These are phyloP conservation scores for Dromaius novaehollandiae DNA, from an alignment of 2,113 vertebrate genomes.

Conservation along the genomic window DNA sequence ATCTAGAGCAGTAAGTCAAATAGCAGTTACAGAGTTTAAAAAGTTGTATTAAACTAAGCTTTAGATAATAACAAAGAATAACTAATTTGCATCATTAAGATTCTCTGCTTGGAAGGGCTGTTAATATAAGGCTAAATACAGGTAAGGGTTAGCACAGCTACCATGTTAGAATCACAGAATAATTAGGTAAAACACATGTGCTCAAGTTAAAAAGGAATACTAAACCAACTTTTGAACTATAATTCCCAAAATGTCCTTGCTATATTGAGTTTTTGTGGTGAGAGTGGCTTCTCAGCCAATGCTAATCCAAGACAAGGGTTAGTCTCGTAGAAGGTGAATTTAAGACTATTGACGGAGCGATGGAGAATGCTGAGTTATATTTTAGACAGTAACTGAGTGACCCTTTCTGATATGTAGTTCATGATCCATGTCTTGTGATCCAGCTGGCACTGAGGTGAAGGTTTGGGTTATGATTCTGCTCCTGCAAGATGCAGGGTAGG, in stretches of 20 bases:
- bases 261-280: rapidly evolving
- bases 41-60: neutral
- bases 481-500: neutral
- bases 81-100: neutral
- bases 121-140: neutral
- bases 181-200: neutral
- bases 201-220: neutral
- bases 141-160: neutral
- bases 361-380: neutral
- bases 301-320: neutral
- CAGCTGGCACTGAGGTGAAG: neutral
- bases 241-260: neutral
- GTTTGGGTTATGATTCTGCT: neutral
- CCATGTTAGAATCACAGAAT: neutral
- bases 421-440: neutral
- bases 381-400: neutral
- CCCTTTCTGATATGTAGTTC: neutral
- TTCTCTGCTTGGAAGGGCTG: neutral
- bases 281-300: neutral
- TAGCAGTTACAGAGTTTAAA: neutral
- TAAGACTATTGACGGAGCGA: neutral
- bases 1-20: neutral
- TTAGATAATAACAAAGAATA: neutral
- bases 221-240: neutral
- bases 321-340: neutral